Percentiles rank a stretch among this genome's conserved stretches.
These are phyloP conservation scores for Pungitius pungitius DNA, from an alignment of 2,113 vertebrate genomes.

Conservation along the genomic window DNA sequence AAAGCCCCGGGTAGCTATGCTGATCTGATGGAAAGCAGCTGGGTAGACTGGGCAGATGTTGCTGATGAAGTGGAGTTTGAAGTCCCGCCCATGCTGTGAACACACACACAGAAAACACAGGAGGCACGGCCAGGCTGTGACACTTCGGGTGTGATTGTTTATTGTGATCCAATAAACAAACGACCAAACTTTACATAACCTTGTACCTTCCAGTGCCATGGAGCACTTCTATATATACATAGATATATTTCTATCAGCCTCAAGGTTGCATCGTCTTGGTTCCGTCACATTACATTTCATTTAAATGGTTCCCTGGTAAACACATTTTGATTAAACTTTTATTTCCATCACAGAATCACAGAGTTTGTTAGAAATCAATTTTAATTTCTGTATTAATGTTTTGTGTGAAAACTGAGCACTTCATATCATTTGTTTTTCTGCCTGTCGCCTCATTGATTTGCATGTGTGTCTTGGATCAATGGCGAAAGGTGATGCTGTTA, in stretches of 20 bases:
- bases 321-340: neutral
- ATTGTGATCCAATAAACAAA: too few relatives aligned
- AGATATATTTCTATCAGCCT: neutral
- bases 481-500: neutral
- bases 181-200: neutral
- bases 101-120: too few relatives aligned
- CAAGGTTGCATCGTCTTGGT: neutral
- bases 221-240: too few relatives aligned
- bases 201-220: neutral
- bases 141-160: too few relatives aligned
- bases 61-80: too few relatives aligned
- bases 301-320: neutral
- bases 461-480: neutral
- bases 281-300: neutral
- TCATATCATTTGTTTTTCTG: neutral
- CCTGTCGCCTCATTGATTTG: constrained; percentile 8
- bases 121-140: too few relatives aligned
- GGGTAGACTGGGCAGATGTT: too few relatives aligned
- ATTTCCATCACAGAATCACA: neutral
- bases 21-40: too few relatives aligned
- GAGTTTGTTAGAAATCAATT: neutral
- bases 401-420: neutral
- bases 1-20: too few relatives aligned
- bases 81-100: too few relatives aligned
- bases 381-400: neutral